phyloP scores from a whole-genome alignment of 2,888 invertebrate genomes.

The Branchellion lobata region DNA sequence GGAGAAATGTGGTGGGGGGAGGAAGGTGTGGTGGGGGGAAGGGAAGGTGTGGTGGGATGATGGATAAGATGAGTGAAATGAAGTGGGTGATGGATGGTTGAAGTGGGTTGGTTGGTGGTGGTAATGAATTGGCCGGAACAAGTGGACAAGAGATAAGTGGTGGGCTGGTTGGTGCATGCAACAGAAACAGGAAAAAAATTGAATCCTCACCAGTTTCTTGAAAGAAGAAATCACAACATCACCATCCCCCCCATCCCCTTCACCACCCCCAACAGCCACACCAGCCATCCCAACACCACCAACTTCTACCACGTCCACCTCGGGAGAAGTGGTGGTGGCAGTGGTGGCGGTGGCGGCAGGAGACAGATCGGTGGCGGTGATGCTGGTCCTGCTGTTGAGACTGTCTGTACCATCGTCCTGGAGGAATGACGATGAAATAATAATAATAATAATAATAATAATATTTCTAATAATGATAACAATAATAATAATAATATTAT shows the following conservation, averaged over 20 bases:
- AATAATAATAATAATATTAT: not conserved
- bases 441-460: too few relatives aligned
- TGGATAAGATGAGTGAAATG: not conserved
- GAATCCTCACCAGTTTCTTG: not conserved
- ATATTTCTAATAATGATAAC: too few relatives aligned
- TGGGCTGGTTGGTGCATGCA: not conserved
- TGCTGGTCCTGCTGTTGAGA: slow-evolving; percentile 32
- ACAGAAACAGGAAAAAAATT: not conserved
- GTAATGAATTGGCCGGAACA: too few relatives aligned
- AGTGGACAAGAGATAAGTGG: too few relatives aligned
- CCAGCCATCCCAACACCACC: not conserved
- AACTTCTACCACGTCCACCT: too few relatives aligned
- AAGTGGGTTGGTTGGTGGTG: too few relatives aligned
- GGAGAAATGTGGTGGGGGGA: not conserved
- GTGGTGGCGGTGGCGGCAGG: not conserved
- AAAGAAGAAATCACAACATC: not conserved
- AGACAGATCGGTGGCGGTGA: not conserved
- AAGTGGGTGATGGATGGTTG: too few relatives aligned
- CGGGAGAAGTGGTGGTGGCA: not conserved
- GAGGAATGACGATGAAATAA: not conserved
- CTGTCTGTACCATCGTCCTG: slow-evolving; percentile 33
- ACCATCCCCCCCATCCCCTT: not conserved
- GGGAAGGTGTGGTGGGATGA: too few relatives aligned
- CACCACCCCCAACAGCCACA: not conserved
- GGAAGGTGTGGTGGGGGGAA: too few relatives aligned